Evolutionary conservation across 2,888 invertebrate species (phyloP).

Genomic region (Calephelis perditalis): DNA sequence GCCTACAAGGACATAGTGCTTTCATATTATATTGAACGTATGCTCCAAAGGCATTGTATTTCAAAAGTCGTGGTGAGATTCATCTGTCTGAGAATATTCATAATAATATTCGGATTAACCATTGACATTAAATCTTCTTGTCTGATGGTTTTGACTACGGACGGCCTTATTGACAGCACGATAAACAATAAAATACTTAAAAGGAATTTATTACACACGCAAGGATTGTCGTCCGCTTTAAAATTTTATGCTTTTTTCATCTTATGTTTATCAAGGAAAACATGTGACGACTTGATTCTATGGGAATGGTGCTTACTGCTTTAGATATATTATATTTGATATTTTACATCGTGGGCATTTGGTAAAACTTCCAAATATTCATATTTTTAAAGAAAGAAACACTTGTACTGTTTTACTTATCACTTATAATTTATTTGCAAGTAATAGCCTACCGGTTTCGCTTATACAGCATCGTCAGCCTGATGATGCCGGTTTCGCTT

Average conservation of each 20-base stretch:
- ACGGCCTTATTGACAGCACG: conserved; percentile 52
- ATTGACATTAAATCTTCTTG: conserved; percentile 65
- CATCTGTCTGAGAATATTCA: conserved; percentile 62
- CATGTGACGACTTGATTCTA: no score
- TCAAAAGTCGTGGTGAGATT: conserved; percentile 71
- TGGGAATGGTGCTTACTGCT: no score
- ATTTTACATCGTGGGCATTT: no score
- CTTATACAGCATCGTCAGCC: no score
- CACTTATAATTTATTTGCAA: no score
- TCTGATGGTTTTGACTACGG: conserved; percentile 56
- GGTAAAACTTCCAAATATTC: no score
- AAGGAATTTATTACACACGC: conserved; percentile 54
- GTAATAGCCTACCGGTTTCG: no score
- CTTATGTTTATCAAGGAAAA: conserved; percentile 23
- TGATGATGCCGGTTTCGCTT: no score
- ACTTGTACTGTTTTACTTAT: no score
- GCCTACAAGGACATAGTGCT: conserved; percentile 57
- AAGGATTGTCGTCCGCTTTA: conserved; percentile 37
- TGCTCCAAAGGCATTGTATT: conserved; percentile 59
- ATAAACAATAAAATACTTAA: conserved; percentile 57
- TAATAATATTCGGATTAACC: conserved; percentile 57
- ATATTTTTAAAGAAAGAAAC: no score
- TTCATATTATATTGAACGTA: conserved; percentile 51
- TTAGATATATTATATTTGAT: no score
- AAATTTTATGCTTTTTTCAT: conserved; percentile 32